phyloP scores from a whole-genome alignment of 2,797 vertebrate genomes.

The Sphenodon punctatus region DNA sequence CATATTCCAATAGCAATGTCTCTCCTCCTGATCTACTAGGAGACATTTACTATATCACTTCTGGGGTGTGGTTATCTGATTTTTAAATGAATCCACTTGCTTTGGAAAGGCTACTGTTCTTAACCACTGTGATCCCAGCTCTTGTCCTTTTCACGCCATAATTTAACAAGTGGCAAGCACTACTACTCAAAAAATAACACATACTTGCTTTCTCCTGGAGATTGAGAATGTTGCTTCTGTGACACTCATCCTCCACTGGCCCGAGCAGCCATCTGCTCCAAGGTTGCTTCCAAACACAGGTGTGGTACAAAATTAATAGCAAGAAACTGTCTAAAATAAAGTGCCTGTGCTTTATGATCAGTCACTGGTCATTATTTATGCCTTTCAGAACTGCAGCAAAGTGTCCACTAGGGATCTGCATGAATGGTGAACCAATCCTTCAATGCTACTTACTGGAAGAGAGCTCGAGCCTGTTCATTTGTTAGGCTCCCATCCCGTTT shows the following conservation, averaged over 20 bases:
- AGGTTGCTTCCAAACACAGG: background rate
- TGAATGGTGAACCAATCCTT: conserved; percentile 39
- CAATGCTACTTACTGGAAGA: conserved; percentile 33
- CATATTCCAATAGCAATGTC: too few relatives aligned
- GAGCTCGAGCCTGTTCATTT: conserved; percentile 30
- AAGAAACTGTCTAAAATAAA: background rate
- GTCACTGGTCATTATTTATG: conserved; percentile 32
- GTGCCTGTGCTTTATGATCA: background rate
- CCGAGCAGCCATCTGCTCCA: background rate
- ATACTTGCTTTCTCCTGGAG: background rate
- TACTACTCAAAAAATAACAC: background rate
- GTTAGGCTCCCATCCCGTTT: conserved; percentile 5
- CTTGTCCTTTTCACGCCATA: background rate
- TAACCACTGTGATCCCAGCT: background rate
- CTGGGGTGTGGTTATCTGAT: too few relatives aligned
- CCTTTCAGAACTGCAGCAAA: conserved; percentile 11
- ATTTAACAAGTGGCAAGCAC: background rate
- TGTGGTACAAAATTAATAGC: conserved; percentile 5
- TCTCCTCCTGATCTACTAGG: background rate
- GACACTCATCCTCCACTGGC: background rate
- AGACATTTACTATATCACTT: too few relatives aligned
- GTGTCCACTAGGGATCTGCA: conserved; percentile 24
- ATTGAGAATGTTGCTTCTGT: background rate
- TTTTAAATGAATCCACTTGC: background rate
- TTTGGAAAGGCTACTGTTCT: background rate